A percentile compares a stretch with the other conserved stretches of the same genome.
These are phyloP conservation scores for Vesta saturnalis DNA, from an alignment of 2,888 invertebrate genomes.

Conservation along the genomic window DNA sequence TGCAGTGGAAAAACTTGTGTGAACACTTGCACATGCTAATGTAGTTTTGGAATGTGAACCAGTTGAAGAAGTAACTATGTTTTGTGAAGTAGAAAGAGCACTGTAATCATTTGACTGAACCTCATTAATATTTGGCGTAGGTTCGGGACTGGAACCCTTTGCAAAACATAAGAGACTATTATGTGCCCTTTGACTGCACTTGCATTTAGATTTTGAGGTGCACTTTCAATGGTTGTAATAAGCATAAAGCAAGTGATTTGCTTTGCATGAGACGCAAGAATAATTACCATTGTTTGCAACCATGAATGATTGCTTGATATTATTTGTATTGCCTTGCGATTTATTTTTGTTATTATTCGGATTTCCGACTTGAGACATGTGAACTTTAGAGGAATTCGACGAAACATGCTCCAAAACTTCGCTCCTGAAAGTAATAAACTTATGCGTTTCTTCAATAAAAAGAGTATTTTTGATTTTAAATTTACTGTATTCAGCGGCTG, in stretches of 20 bases:
- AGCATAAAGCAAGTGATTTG: background rate
- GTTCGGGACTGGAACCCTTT: too few relatives aligned
- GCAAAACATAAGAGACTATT: too few relatives aligned
- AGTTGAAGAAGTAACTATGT: background rate
- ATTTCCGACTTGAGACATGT: background rate
- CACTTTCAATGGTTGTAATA: background rate
- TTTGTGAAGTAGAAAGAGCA: too few relatives aligned
- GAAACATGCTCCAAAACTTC: background rate
- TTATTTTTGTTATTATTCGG: too few relatives aligned
- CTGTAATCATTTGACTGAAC: too few relatives aligned
- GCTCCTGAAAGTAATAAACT: background rate
- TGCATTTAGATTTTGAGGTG: conserved; percentile 15
- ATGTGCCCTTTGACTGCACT: conserved; percentile 9
- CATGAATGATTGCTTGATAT: background rate
- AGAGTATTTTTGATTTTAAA: too few relatives aligned
- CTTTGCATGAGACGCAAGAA: background rate
- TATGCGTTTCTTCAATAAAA: background rate
- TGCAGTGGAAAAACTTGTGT: conserved; percentile 14
- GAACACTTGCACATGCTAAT: too few relatives aligned
- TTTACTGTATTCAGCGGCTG: too few relatives aligned
- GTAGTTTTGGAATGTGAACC: too few relatives aligned
- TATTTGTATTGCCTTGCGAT: too few relatives aligned
- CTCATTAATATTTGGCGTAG: too few relatives aligned
- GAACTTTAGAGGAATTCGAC: too few relatives aligned
- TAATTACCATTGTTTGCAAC: background rate